These are phyloP conservation scores for Drosophila tropicalis DNA, from an alignment of 1,140 invertebrate genomes.

Conservation along the genomic window DNA sequence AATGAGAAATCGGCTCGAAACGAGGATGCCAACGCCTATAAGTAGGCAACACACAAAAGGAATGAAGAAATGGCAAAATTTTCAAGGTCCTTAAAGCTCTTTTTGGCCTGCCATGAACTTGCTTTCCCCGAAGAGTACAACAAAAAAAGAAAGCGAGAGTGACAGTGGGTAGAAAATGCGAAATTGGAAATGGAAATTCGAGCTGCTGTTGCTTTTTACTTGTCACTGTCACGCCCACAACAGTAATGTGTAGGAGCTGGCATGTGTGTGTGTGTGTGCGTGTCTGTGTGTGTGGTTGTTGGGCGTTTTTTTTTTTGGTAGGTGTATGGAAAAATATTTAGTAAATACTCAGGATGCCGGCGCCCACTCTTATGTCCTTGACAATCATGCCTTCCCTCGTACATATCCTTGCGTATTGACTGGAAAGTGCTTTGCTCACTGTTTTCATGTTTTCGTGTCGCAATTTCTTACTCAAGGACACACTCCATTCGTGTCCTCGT, in stretches of 20 bases:
- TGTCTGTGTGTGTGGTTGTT: neutral
- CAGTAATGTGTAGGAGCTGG: conserved; percentile 34
- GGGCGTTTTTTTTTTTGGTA: conserved; percentile 13
- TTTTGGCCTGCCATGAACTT: conserved; percentile 73
- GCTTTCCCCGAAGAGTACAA: conserved; percentile 12
- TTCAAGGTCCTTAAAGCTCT: conserved; percentile 58
- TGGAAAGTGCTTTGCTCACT: conserved; percentile 11
- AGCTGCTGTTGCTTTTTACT: conserved; percentile 13
- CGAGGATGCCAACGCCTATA: conserved; percentile 54
- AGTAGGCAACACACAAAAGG: conserved; percentile 32
- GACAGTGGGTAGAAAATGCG: conserved; percentile 36
- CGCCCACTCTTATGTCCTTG: conserved; percentile 67
- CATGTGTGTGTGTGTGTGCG: conserved; percentile 12
- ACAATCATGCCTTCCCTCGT: conserved; percentile 44
- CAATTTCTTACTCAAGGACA: conserved; percentile 71
- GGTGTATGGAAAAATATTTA: conserved; percentile 38
- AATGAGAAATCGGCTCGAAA: conserved; percentile 26
- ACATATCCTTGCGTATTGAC: conserved; percentile 39
- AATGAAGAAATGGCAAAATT: conserved; percentile 19
- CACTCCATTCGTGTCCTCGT: conserved; percentile 23
- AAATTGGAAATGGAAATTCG: conserved; percentile 32
- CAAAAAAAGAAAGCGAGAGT: conserved; percentile 52
- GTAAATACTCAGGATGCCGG: conserved; percentile 63
- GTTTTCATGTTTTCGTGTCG: conserved; percentile 43
- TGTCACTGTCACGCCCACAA: conserved; percentile 25